Percentiles rank a stretch among this genome's conserved stretches.
phyloP scores from a whole-genome alignment of 2,888 invertebrate genomes.

The Chrysolina haemoptera region DNA sequence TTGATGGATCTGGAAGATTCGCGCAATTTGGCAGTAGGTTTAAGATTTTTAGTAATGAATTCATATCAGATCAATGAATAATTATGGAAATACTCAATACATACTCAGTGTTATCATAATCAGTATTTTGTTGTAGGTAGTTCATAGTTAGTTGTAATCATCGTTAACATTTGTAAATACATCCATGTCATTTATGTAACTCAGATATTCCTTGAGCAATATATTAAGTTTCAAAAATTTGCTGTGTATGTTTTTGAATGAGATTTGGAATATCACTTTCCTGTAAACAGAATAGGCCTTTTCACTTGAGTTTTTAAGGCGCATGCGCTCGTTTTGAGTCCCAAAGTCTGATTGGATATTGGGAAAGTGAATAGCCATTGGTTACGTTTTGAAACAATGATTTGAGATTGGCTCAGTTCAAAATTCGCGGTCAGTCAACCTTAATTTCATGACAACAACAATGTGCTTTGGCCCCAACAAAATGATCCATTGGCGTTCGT shows the following conservation, averaged over 20 bases:
- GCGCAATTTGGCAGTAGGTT: slow-evolving; percentile 40
- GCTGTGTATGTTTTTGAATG: slow-evolving; percentile 25
- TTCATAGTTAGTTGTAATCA: slow-evolving; percentile 45
- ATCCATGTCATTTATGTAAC: slow-evolving; percentile 57
- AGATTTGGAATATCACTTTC: background rate
- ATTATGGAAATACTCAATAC: slow-evolving; percentile 62
- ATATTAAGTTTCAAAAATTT: slow-evolving; percentile 58
- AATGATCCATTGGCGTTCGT: too few species aligned
- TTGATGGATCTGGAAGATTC: slow-evolving; percentile 42
- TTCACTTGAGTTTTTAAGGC: too few species aligned
- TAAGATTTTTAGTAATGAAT: slow-evolving; percentile 65
- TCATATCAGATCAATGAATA: slow-evolving; percentile 70
- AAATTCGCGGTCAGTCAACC: too few species aligned
- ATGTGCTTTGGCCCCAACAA: too few species aligned
- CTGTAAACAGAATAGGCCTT: background rate
- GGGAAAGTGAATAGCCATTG: too few species aligned
- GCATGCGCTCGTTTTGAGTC: too few species aligned
- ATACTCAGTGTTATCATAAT: slow-evolving; percentile 61
- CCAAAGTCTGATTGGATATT: too few species aligned
- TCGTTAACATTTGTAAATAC: slow-evolving; percentile 60
- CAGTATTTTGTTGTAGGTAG: slow-evolving; percentile 56
- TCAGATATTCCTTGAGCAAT: slow-evolving; percentile 62
- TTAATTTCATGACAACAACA: too few species aligned
- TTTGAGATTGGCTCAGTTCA: too few species aligned
- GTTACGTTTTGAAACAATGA: too few species aligned